Evolutionary conservation across 1,140 invertebrate species (phyloP).

Genomic region (Gryllus bimaculatus): DNA sequence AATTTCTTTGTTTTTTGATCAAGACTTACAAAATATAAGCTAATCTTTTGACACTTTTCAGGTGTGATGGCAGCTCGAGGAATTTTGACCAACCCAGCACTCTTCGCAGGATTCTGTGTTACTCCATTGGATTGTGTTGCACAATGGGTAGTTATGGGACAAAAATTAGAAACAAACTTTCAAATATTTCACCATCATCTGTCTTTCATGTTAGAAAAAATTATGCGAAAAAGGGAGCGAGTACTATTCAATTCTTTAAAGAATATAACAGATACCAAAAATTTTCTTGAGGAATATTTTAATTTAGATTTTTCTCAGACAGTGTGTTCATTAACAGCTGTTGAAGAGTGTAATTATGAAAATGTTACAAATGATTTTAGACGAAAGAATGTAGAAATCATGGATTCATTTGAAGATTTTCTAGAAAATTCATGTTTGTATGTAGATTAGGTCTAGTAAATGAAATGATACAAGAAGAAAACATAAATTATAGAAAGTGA

Average conservation of each 20-base stretch:
- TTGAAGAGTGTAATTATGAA: not conserved
- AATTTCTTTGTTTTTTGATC: too few species aligned
- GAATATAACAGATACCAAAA: not conserved
- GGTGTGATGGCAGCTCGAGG: conserved; percentile 84
- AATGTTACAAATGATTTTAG: not conserved
- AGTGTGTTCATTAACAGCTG: not conserved
- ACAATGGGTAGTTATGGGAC: conserved; percentile 74
- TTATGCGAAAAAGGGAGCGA: conserved; percentile 58
- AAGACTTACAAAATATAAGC: not conserved
- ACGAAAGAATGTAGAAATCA: not conserved
- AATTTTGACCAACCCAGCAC: conserved; percentile 79
- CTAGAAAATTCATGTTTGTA: not conserved
- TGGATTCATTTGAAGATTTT: not conserved
- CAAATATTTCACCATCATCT: conserved; percentile 86
- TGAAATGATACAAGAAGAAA: too few species aligned
- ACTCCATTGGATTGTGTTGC: conserved; percentile 72
- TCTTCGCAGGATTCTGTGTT: conserved; percentile 59
- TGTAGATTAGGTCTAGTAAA: not conserved
- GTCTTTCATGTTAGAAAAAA: conserved; percentile 84
- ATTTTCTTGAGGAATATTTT: conserved; percentile 9
- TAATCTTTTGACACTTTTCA: conserved; percentile 30
- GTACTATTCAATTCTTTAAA: conserved; percentile 67
- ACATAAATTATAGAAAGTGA: too few species aligned
- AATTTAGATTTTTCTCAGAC: not conserved
- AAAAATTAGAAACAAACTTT: conserved; percentile 52